Conservation (phyloP, 2,797 vertebrate species). For the Microctenopoma steveboyesi region DNA sequence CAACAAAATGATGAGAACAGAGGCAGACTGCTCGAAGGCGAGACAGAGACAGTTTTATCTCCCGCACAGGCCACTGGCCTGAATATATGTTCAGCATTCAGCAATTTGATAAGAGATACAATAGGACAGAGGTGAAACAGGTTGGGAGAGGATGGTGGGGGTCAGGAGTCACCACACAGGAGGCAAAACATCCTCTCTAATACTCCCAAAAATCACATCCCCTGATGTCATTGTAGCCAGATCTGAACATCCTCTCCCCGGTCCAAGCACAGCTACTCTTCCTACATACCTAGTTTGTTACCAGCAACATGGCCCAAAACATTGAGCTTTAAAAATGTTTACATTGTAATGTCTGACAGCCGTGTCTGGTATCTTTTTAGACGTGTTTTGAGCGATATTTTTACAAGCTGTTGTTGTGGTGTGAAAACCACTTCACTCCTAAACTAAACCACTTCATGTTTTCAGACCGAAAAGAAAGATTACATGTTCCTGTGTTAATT, state of each 20-base stretch:
- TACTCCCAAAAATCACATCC: conserved; percentile 73
- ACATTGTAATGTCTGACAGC: conserved; percentile 28
- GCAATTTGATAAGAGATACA: conserved; percentile 65
- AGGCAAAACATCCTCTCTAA: conserved; percentile 81
- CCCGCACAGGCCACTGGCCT: conserved; percentile 10
- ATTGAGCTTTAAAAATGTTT: conserved; percentile 36
- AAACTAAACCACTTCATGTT: neutral
- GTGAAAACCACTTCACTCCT: conserved; percentile 4
- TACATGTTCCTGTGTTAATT: neutral
- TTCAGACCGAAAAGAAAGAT: conserved; percentile 4
- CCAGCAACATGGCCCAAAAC: conserved; percentile 26
- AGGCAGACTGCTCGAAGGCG: conserved; percentile 19
- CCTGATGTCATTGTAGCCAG: conserved; percentile 55
- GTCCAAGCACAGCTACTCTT: conserved; percentile 70
- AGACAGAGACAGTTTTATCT: conserved; percentile 46
- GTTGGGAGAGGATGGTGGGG: conserved; percentile 75
- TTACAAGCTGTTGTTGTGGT: conserved; percentile 4
- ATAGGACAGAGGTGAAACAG: conserved; percentile 70
- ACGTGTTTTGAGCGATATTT: conserved; percentile 17
- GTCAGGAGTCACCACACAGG: conserved; percentile 81
- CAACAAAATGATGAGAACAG: conserved; percentile 29
- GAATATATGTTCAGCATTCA: conserved; percentile 54
- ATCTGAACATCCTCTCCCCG: conserved; percentile 72
- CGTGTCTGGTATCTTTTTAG: conserved; percentile 23
- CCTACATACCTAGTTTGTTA: conserved; percentile 52